These are phyloP conservation scores for Julus scandinavius DNA, from an alignment of 2,888 invertebrate species.

Conservation along the genomic window DNA sequence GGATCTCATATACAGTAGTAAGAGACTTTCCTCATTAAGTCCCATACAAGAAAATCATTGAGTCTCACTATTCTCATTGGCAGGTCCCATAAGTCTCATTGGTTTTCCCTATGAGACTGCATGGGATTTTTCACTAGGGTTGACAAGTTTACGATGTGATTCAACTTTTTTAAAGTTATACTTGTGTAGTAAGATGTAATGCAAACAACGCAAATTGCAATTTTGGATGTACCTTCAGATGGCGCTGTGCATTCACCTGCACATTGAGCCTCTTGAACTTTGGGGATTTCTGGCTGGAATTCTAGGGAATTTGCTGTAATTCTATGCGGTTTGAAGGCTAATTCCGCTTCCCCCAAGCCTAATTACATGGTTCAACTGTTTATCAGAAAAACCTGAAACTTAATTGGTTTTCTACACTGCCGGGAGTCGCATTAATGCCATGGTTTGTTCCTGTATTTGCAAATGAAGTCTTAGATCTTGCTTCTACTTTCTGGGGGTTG, in stretches of 20 bases:
- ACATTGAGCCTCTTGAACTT: background rate
- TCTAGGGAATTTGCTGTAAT: background rate
- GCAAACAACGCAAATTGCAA: background rate
- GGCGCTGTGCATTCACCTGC: background rate
- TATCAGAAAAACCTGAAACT: background rate
- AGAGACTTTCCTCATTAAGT: no score
- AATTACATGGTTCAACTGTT: conserved; percentile 15
- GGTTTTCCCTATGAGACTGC: no score
- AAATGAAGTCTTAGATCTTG: background rate
- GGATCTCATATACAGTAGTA: no score
- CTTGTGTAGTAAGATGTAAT: no score
- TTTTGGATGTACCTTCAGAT: background rate
- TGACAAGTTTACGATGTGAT: no score
- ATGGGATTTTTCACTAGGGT: no score
- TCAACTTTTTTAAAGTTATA: no score
- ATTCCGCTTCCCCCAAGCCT: background rate
- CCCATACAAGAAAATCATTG: no score
- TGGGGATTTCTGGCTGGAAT: background rate
- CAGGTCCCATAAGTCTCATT: no score
- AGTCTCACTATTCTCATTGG: no score
- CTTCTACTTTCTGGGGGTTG: background rate
- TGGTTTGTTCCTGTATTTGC: background rate
- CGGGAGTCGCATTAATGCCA: background rate
- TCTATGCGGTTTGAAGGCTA: background rate
- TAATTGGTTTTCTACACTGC: background rate